Percentiles rank a stretch among this genome's conserved stretches.
Evolutionary conservation across 2,113 vertebrate genomes (phyloP).

Genomic region (Paradisaea rubra): DNA sequence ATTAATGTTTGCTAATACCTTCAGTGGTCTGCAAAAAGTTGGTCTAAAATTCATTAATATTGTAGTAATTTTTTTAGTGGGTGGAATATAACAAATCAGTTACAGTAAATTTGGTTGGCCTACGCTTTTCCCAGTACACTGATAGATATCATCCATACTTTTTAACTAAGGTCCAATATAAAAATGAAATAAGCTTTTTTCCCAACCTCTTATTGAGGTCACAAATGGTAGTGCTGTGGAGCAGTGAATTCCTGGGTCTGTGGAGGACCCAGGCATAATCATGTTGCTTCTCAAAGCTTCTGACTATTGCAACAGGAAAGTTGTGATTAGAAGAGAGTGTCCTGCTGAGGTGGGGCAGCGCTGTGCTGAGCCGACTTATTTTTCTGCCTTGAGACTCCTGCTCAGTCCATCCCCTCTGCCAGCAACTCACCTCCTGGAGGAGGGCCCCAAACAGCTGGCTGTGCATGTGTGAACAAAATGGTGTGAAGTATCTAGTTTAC

Average conservation of each 20-base stretch:
- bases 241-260: not conserved
- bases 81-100: not conserved
- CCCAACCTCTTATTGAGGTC: not conserved
- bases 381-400: not conserved
- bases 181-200: not conserved
- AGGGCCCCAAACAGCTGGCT: not conserved
- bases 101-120: not conserved
- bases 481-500: not conserved
- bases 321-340: not conserved
- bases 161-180: not conserved
- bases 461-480: not conserved
- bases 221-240: not conserved
- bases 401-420: not conserved
- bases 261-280: not conserved
- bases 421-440: not conserved
- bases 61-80: not conserved
- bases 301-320: not conserved
- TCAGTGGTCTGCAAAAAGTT: not conserved
- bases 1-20: not conserved
- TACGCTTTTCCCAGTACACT: not conserved
- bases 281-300: not conserved
- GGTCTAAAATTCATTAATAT: not conserved
- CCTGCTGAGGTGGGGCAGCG: accelerated
- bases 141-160: not conserved
- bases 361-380: not conserved